These are phyloP conservation scores for Drosophila quadrilineata DNA, from an alignment of 1,140 invertebrate species.

Conservation along the genomic window DNA sequence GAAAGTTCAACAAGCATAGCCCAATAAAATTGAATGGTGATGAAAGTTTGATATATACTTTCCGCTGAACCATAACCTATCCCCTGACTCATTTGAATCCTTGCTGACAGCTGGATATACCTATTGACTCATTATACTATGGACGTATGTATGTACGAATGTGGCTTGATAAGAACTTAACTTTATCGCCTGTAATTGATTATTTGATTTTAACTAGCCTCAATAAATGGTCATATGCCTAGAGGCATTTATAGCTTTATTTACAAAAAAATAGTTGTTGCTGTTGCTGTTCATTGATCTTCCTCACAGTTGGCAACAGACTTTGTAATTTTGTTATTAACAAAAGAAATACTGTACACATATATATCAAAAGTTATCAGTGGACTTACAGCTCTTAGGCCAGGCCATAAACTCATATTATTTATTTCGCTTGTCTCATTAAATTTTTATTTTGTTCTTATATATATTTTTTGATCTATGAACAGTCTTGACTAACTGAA, in stretches of 20 bases:
- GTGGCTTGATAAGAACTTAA: neutral
- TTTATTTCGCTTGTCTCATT: neutral
- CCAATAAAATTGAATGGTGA: neutral
- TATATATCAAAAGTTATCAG: too few species aligned
- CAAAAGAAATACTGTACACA: neutral
- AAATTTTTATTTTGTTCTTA: neutral
- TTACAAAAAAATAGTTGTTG: conserved; percentile 18
- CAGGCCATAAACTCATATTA: neutral
- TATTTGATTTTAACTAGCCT: conserved; percentile 37
- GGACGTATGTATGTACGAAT: neutral
- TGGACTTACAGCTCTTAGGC: neutral
- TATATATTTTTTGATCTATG: too few species aligned
- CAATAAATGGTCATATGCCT: conserved; percentile 34
- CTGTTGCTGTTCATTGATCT: conserved; percentile 20
- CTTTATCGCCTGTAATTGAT: conserved; percentile 29
- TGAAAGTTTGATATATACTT: neutral
- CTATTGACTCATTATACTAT: conserved; percentile 10
- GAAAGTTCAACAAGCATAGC: neutral
- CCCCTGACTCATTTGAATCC: conserved; percentile 3
- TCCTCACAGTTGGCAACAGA: conserved; percentile 17
- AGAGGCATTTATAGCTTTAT: conserved; percentile 23
- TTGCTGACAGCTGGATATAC: neutral
- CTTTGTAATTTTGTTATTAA: conserved; percentile 1
- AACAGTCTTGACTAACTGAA: too few species aligned
- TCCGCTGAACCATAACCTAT: conserved; percentile 38